phyloP scores from a whole-genome alignment of 1,140 invertebrate genomes.

The Epicauta chinensis region DNA sequence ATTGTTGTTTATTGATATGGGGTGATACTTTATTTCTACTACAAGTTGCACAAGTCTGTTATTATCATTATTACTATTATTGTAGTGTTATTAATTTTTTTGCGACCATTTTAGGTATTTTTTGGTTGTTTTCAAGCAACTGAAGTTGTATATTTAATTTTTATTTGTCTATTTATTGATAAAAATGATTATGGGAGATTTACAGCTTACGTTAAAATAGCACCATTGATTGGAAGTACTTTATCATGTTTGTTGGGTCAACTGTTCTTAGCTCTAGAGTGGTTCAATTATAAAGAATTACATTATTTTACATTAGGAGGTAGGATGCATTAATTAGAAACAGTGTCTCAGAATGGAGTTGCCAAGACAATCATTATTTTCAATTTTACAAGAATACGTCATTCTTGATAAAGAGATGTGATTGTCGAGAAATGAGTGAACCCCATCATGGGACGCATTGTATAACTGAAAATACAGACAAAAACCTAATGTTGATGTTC shows the following conservation, averaged over 20 bases:
- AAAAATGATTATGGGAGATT: background rate
- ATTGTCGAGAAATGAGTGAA: too few relatives aligned
- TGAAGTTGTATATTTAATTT: constrained; percentile 1
- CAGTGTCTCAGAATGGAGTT: background rate
- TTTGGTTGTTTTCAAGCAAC: background rate
- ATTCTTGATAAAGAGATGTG: too few relatives aligned
- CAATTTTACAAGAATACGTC: too few relatives aligned
- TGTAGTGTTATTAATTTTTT: too few relatives aligned
- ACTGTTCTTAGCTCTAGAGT: background rate
- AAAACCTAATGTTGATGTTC: too few relatives aligned
- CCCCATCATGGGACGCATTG: too few relatives aligned
- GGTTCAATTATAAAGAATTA: constrained; percentile 1
- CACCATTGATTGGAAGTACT: background rate
- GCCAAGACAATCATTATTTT: too few relatives aligned
- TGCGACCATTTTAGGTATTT: too few relatives aligned
- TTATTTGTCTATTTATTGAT: background rate
- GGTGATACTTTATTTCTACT: too few relatives aligned
- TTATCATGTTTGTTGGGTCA: constrained; percentile 1
- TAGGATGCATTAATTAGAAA: background rate
- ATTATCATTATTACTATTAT: too few relatives aligned
- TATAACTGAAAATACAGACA: too few relatives aligned
- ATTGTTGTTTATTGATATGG: too few relatives aligned
- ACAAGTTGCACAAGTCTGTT: background rate
- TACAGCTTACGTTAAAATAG: constrained; percentile 1
- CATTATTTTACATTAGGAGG: constrained; percentile 4